Evolutionary conservation across 37 sponge, comb jelly and placozoan genomes (phyloP).

Genomic region (Spongilla lacustris): DNA sequence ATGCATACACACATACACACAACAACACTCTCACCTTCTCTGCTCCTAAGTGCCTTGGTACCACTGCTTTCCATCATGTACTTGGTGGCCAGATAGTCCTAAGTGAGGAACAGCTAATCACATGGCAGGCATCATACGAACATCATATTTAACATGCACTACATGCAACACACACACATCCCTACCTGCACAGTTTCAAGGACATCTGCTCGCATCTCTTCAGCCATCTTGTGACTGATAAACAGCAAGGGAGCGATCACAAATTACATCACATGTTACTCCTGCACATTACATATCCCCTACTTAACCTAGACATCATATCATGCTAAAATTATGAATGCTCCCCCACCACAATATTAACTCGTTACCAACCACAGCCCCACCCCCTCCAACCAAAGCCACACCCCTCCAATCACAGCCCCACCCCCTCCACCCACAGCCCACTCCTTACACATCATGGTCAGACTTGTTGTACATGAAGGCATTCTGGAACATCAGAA

Average conservation of each 20-base stretch:
- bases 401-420: no score
- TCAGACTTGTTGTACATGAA: slow-evolving; percentile 98
- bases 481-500: slow-evolving; percentile 99
- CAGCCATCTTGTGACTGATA: slow-evolving; percentile 76
- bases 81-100: slow-evolving; percentile 70
- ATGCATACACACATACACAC: slow-evolving; percentile 21
- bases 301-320: no score
- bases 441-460: slow-evolving; percentile 80
- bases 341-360: no score
- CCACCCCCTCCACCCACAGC: no score
- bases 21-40: slow-evolving; percentile 8
- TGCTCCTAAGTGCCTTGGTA: slow-evolving; percentile 41
- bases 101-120: background rate
- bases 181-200: slow-evolving; percentile 82
- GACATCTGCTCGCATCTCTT: slow-evolving; percentile 81
- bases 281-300: no score
- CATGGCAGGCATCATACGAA: no score
- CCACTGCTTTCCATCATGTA: slow-evolving; percentile 44
- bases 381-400: no score
- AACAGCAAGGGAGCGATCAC: no score
- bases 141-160: no score
- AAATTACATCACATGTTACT: no score
- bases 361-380: no score
- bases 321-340: no score
- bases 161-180: background rate